A percentile compares a stretch with the other conserved stretches of the same genome.
Conservation (phyloP, 2,113 vertebrate species). For the Phrynocephalus versicolor region DNA sequence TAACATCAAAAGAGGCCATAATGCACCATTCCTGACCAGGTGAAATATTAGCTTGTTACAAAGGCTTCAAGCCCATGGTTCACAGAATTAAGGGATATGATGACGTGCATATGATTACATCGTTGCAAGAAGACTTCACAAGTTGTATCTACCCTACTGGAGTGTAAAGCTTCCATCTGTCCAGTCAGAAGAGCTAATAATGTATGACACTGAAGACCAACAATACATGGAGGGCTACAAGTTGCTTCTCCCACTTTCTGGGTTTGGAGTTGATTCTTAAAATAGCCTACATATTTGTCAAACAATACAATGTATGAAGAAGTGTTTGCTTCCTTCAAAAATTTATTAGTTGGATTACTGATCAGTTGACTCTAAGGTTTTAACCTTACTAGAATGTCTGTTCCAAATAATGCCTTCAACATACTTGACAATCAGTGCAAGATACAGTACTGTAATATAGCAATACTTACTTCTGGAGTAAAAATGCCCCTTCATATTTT, state of each 20-base stretch:
- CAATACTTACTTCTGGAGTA: no score
- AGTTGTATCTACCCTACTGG: not conserved
- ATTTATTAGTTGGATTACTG: not conserved
- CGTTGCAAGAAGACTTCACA: no score
- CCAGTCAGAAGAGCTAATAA: not conserved
- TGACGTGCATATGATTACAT: no score
- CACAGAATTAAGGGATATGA: no score
- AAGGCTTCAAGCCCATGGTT: not conserved
- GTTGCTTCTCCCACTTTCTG: not conserved
- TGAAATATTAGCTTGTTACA: not conserved
- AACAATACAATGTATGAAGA: not conserved
- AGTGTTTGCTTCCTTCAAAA: not conserved
- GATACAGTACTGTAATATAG: no score
- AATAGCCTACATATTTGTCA: not conserved
- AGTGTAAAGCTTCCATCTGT: not conserved
- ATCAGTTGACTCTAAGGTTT: not conserved
- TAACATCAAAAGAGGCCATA: not conserved
- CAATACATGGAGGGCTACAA: not conserved
- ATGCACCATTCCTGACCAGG: not conserved
- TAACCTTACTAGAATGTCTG: not conserved
- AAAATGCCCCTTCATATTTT: not conserved
- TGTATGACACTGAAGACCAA: not conserved
- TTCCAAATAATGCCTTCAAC: not conserved
- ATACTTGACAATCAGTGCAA: not conserved
- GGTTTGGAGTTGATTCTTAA: not conserved